Conservation (phyloP, 2,113 vertebrate species). For the Paradisaea rubra region DNA sequence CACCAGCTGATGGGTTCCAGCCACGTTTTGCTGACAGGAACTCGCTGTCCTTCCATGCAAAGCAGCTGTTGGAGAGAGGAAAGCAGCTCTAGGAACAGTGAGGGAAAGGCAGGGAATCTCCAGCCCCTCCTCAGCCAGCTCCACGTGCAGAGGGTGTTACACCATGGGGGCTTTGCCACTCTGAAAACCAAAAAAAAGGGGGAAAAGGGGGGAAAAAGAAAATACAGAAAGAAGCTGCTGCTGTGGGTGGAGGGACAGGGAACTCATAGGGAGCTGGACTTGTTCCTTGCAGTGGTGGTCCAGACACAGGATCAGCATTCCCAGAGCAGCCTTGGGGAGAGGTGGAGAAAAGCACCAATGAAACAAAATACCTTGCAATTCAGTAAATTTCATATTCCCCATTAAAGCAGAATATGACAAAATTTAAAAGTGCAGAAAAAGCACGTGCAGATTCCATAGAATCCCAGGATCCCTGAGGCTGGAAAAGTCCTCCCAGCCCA, state of each 20-base stretch:
- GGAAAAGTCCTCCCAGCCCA: background rate
- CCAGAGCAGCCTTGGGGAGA: background rate
- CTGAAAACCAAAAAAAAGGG: background rate
- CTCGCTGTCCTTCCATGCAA: background rate
- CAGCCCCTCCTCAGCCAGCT: background rate
- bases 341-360: background rate
- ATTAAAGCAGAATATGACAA: background rate
- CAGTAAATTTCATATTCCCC: background rate
- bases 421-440: background rate
- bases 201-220: accelerated
- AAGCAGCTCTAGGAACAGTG: background rate
- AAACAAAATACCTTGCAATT: background rate
- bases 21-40: background rate
- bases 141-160: background rate
- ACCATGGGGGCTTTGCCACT: background rate
- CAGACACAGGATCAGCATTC: background rate
- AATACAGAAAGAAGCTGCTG: background rate
- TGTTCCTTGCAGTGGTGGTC: background rate
- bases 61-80: background rate
- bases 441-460: background rate
- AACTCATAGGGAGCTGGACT: background rate
- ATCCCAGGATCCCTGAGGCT: background rate
- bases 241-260: background rate
- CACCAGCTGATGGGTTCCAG: background rate
- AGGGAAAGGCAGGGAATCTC: background rate